Base-by-base conservation (phyloP, 2,888 invertebrate genomes). In the Pyrrhosoma nymphula region DNA sequence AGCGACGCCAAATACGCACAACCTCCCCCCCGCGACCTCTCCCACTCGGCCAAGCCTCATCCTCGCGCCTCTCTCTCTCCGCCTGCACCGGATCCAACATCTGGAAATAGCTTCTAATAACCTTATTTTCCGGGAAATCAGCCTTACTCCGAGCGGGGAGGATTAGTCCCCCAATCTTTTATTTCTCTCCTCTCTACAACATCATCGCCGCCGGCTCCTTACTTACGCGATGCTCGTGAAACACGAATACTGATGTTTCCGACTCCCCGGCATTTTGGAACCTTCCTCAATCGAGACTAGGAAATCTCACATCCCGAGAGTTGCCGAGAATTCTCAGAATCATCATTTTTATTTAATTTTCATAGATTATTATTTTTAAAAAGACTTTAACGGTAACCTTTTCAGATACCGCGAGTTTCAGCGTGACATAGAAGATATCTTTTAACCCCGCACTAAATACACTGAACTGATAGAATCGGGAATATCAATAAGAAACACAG, bases 121-220 rank as follows among this genome's bases (percentile, higher is more conserved):
- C 82, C 82, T 82, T 16, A 16, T 35, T 82, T 82, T 82, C 82
- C 82, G 82, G 16, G 82, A 82, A 82, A 82, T 82, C 82, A 82
- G 35, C 35, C 82, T 35, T 82, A 82, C 35, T 82, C 82, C 82
- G 30, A 82, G 82, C 69, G 69, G 69, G 69, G 60, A 69, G 69
- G 82, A 82, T 82, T 35, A 82, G 35, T 82, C 82, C 47, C 82
- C 82, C 16, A 23, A 23, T 82, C 82, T 82, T 69, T 82, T 35
- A 82, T 82, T 82, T 35, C 82, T 69, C 69, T n/a, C 60, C 60
- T 60, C 18, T 1, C 16, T 60, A 60, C 60, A 12, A 20, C 60
- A 14, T 56, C 3, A n/a, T 47, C 82, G 35, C 35, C 82, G 82
- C 35, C 30, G 30, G 35, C 35, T 23, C 14, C 26, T 1, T 82